Evolutionary conservation across 92 coral and sea anemone species (phyloP).

Genomic region (Metridium senile): DNA sequence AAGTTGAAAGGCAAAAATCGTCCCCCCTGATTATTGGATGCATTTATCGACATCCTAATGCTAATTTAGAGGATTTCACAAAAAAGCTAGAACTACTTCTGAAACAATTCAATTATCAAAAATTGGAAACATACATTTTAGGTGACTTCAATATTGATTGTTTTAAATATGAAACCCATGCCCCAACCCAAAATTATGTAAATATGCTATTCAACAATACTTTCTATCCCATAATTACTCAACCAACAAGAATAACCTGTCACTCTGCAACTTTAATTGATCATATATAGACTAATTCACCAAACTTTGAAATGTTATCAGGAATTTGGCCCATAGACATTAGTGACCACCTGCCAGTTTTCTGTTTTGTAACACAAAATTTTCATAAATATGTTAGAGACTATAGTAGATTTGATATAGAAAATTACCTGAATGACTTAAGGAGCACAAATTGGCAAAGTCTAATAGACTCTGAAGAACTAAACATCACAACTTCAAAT

Average conservation of each 20-base stretch:
- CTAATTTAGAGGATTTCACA: constrained; percentile 44
- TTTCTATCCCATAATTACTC: constrained; percentile 47
- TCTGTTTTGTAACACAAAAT: constrained; percentile 20
- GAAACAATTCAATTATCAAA: constrained; percentile 34
- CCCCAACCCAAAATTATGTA: constrained; percentile 33
- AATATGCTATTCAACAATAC: constrained; percentile 33
- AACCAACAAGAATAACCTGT: constrained; percentile 54
- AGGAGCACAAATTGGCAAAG: constrained; percentile 8
- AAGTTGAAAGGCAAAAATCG: constrained; percentile 23
- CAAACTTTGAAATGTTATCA: constrained; percentile 21
- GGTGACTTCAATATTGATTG: constrained; percentile 53
- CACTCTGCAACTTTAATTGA: constrained; percentile 62
- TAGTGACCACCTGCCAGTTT: constrained; percentile 55
- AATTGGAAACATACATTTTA: constrained; percentile 32
- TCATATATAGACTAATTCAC: constrained; percentile 52
- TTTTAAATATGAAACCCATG: constrained; percentile 22
- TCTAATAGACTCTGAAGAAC: constrained; percentile 15
- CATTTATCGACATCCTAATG: constrained; percentile 56
- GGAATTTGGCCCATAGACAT: constrained; percentile 50
- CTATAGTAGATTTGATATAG: constrained; percentile 26
- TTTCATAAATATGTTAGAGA: constrained; percentile 11
- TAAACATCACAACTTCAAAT: constrained; percentile 30
- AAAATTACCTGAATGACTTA: constrained; percentile 11
- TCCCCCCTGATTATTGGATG: constrained; percentile 51
- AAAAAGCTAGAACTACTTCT: constrained; percentile 17